Evolutionary conservation across 53 echinoderm and acorn worm genomes (phyloP).

Genomic region (Crossaster papposus): DNA sequence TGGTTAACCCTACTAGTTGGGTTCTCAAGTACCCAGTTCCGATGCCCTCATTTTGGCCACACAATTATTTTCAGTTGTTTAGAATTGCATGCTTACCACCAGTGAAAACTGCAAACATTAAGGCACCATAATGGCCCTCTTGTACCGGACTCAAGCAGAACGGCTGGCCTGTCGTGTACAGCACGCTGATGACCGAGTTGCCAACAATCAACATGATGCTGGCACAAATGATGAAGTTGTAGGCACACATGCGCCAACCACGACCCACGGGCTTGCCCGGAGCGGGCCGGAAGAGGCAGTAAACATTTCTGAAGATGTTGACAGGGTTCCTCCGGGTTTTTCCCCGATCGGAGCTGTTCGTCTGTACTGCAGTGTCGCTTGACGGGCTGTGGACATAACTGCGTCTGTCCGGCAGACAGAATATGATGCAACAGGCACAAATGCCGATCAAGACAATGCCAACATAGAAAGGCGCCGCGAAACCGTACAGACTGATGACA

Average conservation of each 20-base stretch:
- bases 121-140: slow-evolving; percentile 27
- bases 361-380: neutral
- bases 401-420: slow-evolving; percentile 17
- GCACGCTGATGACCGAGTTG: slow-evolving; percentile 10
- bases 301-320: slow-evolving; percentile 1
- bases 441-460: slow-evolving; percentile 6
- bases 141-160: slow-evolving; percentile 57
- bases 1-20: too few relatives aligned
- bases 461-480: slow-evolving; percentile 9
- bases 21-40: too few relatives aligned
- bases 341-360: neutral
- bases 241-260: slow-evolving; percentile 11
- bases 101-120: slow-evolving; percentile 23
- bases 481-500: slow-evolving; percentile 8
- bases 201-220: slow-evolving; percentile 29
- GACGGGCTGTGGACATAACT: neutral
- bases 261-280: neutral
- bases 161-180: slow-evolving; percentile 48
- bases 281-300: slow-evolving; percentile 8
- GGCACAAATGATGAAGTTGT: slow-evolving; percentile 50
- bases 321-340: neutral
- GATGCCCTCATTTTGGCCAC: neutral
- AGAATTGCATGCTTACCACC: neutral
- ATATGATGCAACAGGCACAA: slow-evolving; percentile 17
- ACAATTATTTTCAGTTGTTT: neutral